Evolutionary conservation across 2,888 invertebrate genomes (phyloP), one percentile per base, ranked within the genome.

Genomic region (Alloplasta piceator): DNA sequence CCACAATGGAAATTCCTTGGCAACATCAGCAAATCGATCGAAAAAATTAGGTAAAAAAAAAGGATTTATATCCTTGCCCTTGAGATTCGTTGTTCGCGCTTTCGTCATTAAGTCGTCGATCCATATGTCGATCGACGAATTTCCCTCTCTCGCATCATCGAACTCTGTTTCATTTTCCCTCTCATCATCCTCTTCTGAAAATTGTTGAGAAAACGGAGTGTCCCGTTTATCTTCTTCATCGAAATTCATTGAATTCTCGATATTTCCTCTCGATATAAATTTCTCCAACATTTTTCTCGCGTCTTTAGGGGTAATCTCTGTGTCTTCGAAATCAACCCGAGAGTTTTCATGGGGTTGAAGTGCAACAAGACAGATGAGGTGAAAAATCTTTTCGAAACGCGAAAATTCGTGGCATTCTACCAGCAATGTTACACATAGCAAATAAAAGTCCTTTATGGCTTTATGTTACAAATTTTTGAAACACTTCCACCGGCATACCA

Each of bases 361-460:
- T 9, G 61, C 75, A 12, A 78, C 82, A 10, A 38, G 38, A 46
- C 74, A 75, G 0, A 75, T 82, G 5, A 78, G 61, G 3, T 46
- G 2, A 6, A 79, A 66, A 50, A 80, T 43, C 10, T 73, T 58
- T 39, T 68, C 14, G 1, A 82, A 82, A 3, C 61, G 10, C 41
- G 39, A 38, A 7, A 52, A 26, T 9, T 38, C 16, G 26, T 52
- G 43, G 43, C 67, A 67, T 36, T 78, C n/a, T n/a, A 82, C 58
- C 64, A 80, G 63, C 43, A 83, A 41, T 0, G 71, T 71, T 6
- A 83, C 43, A 72, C 74, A 82, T 7, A 73, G 55, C 5, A 80
- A 55, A 55, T 60, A 84, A n/a, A 82, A 84, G 12, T 82, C 74
- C 63, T 72, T 76, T 5, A 82, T 72, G 0, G 50, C 14, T 41